Evolutionary conservation across 2,113 vertebrate genomes (phyloP).

Genomic region (Dasypus novemcinctus): DNA sequence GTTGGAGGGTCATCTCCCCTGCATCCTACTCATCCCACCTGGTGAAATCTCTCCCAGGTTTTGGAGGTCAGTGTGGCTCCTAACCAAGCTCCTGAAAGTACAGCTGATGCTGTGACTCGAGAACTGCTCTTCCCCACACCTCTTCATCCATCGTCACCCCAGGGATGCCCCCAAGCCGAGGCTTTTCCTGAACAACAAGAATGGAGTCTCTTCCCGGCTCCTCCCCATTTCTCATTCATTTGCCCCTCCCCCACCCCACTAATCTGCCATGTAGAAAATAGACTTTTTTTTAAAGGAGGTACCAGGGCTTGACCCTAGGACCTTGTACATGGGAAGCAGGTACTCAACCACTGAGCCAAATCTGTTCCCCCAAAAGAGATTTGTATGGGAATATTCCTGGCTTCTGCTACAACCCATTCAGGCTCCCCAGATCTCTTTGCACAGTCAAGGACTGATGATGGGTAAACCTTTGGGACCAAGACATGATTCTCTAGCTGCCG

Average conservation of each 20-base stretch:
- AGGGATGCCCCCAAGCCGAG: background rate
- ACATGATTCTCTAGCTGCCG: background rate
- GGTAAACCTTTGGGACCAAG: background rate
- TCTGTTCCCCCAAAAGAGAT: too few relatives aligned
- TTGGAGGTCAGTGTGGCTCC: background rate
- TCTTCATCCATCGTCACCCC: background rate
- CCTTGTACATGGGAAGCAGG: too few relatives aligned
- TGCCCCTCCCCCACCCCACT: background rate
- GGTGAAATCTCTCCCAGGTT: background rate
- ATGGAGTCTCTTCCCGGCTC: fast-evolving
- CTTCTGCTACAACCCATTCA: background rate
- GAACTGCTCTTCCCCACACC: background rate
- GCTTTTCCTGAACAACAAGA: background rate
- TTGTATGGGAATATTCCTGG: background rate
- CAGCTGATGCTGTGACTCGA: background rate
- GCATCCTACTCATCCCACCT: background rate
- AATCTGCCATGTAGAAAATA: background rate
- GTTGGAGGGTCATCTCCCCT: background rate
- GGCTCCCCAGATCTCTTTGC: background rate
- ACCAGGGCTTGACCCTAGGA: too few relatives aligned
- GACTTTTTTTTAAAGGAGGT: too few relatives aligned
- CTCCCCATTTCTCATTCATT: background rate
- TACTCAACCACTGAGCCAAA: too few relatives aligned
- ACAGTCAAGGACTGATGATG: background rate
- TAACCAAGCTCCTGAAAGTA: background rate